Percentiles rank a stretch among this genome's conserved stretches.
Conservation (phyloP, 2,888 invertebrate species). For the Heliconius erato region DNA sequence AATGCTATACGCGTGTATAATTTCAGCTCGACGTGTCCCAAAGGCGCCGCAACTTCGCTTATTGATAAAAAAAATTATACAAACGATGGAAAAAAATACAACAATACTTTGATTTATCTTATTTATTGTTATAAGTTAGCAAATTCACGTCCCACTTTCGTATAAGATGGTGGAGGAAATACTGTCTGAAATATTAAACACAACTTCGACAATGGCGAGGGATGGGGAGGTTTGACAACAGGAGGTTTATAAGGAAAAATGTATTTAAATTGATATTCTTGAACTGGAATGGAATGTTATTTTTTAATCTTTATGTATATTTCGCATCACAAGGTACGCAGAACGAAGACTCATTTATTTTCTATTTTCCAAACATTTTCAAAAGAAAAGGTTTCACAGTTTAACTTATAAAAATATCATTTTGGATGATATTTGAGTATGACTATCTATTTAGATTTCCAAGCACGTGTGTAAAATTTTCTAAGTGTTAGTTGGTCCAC, state of each 20-base stretch:
- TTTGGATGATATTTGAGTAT: background rate
- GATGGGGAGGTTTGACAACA: background rate
- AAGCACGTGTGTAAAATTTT: background rate
- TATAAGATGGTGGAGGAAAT: slow-evolving; percentile 5
- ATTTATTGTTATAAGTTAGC: slow-evolving; percentile 28
- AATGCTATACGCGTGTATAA: background rate
- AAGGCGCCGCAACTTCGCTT: background rate
- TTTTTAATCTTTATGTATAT: background rate
- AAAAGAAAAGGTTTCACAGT: background rate
- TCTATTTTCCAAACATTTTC: background rate
- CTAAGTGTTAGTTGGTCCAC: too few relatives aligned
- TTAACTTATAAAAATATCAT: background rate
- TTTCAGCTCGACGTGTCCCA: background rate
- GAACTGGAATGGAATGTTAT: slow-evolving; percentile 9
- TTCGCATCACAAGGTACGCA: background rate
- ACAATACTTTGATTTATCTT: slow-evolving; percentile 17
- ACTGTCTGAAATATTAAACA: slow-evolving; percentile 16
- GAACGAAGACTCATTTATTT: background rate
- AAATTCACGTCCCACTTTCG: slow-evolving; percentile 14
- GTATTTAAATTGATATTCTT: slow-evolving; percentile 5
- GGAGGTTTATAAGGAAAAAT: slow-evolving; percentile 1
- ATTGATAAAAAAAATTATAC: slow-evolving; percentile 9
- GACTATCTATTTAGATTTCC: background rate
- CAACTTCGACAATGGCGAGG: background rate
- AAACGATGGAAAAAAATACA: background rate